phyloP scores from a whole-genome alignment of 2,888 invertebrate species.

The Diadegma fenestrale region DNA sequence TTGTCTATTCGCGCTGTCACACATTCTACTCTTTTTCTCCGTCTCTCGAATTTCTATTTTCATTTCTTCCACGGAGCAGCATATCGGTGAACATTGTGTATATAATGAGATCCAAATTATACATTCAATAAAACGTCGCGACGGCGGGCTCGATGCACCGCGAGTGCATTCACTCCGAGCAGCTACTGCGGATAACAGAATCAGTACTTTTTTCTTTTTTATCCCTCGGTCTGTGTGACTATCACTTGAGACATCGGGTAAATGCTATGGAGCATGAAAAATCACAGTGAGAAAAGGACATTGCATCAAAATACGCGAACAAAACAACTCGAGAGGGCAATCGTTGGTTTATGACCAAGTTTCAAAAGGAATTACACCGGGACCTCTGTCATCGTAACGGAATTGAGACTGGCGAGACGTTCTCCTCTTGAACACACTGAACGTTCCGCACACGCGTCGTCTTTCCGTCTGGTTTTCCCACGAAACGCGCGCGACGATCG shows the following conservation, averaged over 20 bases:
- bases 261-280: no score
- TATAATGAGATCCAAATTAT: slow-evolving; percentile 81
- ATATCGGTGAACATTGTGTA: slow-evolving; percentile 82
- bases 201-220: background rate
- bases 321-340: no score
- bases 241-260: background rate
- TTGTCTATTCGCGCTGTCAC: slow-evolving; percentile 15
- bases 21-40: slow-evolving; percentile 56
- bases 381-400: no score
- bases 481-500: no score
- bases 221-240: background rate
- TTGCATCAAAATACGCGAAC: no score
- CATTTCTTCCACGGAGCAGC: slow-evolving; percentile 53
- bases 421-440: no score
- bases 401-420: no score
- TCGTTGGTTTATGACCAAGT: no score
- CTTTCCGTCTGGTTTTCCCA: no score
- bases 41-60: slow-evolving; percentile 48
- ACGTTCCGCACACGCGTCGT: no score
- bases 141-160: slow-evolving; percentile 71
- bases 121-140: slow-evolving; percentile 79
- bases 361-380: no score
- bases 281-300: no score
- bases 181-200: slow-evolving; percentile 32
- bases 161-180: slow-evolving; percentile 38